A percentile compares a stretch with the other conserved stretches of the same genome.
phyloP scores from a whole-genome alignment of 1,140 invertebrate species.

The Varroa destructor region DNA sequence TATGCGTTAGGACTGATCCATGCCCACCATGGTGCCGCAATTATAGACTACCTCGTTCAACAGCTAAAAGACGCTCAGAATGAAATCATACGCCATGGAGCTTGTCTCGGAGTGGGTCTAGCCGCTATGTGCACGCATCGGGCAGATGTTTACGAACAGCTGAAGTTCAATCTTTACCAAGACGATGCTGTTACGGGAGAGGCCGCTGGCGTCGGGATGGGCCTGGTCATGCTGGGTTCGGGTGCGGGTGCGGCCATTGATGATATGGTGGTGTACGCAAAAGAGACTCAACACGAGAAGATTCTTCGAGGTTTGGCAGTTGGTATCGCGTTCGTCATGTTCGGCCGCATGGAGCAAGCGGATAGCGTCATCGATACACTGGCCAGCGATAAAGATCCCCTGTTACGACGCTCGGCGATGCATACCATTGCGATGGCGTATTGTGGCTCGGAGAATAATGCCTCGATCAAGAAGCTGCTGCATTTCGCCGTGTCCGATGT shows the following conservation, averaged over 20 bases:
- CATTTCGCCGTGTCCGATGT: conserved; percentile 97
- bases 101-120: conserved; percentile 85
- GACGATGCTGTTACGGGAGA: conserved; percentile 98
- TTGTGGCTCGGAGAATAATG: conserved; percentile 92
- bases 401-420: conserved; percentile 79
- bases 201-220: conserved; percentile 94
- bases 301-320: conserved; percentile 87
- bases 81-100: conserved; percentile 85
- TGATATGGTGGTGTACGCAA: conserved; percentile 81
- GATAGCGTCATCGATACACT: conserved; percentile 81
- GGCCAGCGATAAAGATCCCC: conserved; percentile 59
- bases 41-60: conserved; percentile 84
- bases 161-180: conserved; percentile 93
- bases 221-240: conserved; percentile 93
- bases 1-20: conserved; percentile 96
- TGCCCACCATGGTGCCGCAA: conserved; percentile 93
- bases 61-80: conserved; percentile 88
- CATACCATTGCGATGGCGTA: conserved; percentile 97
- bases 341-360: conserved; percentile 86
- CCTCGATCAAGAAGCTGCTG: conserved; percentile 80
- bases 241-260: conserved; percentile 72
- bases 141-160: conserved; percentile 53
- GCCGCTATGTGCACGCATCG: conserved; percentile 94
- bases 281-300: conserved; percentile 96
- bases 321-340: conserved; percentile 91